Conservation (phyloP, 1,140 invertebrate species). For the Bombus terrestris region DNA sequence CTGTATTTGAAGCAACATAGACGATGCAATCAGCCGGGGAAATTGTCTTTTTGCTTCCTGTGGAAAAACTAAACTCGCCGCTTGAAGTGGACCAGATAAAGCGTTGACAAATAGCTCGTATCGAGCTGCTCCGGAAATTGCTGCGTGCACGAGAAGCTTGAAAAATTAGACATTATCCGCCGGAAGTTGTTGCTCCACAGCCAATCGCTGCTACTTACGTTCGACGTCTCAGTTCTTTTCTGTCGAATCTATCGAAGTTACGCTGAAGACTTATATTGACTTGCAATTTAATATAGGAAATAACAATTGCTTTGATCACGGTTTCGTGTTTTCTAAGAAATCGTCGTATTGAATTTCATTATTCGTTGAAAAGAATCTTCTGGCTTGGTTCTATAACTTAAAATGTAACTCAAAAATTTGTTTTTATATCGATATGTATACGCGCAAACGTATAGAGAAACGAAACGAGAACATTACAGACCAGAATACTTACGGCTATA, state of each 20-base stretch:
- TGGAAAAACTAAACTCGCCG: background rate
- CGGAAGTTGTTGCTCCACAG: background rate
- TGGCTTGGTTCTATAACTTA: background rate
- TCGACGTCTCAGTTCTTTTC: background rate
- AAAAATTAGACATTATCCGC: constrained; percentile 20
- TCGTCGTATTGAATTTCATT: background rate
- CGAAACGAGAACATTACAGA: too few relatives aligned
- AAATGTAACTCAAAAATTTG: background rate
- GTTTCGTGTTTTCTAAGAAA: too few relatives aligned
- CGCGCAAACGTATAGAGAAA: too few relatives aligned
- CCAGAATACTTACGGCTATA: too few relatives aligned
- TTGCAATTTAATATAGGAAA: background rate
- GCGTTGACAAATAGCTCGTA: constrained; percentile 21
- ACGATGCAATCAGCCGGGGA: background rate
- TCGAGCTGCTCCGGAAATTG: constrained; percentile 3
- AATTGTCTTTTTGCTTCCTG: background rate
- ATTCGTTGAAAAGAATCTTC: background rate
- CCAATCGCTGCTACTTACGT: background rate
- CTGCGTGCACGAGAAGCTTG: constrained; percentile 21
- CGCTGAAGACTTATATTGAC: background rate
- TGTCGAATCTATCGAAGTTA: background rate
- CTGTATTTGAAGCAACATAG: background rate
- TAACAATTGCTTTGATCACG: background rate
- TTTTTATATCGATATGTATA: too few relatives aligned
- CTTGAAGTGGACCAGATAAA: constrained; percentile 7